A percentile compares a stretch with the other conserved stretches of the same genome.
phyloP scores from a whole-genome alignment of 2,797 vertebrate species.

The Paguma larvata region DNA sequence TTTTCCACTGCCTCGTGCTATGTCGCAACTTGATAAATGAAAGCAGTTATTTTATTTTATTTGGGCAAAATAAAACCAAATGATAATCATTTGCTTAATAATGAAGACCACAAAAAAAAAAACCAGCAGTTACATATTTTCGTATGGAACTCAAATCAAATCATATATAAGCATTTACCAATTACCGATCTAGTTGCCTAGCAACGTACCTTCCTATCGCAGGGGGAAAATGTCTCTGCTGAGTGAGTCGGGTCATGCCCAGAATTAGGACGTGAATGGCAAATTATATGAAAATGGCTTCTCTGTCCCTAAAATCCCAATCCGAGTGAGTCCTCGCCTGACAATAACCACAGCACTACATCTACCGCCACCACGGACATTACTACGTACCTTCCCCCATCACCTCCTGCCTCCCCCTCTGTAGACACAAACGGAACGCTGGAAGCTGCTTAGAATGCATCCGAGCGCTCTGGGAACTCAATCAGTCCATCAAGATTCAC shows the following conservation, averaged over 20 bases:
- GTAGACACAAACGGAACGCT: not conserved
- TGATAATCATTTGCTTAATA: constrained; percentile 79
- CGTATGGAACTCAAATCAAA: constrained; percentile 83
- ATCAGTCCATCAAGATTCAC: not conserved
- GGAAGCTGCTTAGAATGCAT: not conserved
- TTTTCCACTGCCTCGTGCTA: not conserved
- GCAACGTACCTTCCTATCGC: constrained; percentile 73
- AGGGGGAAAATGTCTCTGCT: constrained; percentile 61
- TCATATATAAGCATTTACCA: constrained; percentile 79
- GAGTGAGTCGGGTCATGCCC: constrained; percentile 63
- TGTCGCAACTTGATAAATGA: constrained; percentile 65
- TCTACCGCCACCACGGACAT: not conserved
- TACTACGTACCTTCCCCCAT: fast-evolving
- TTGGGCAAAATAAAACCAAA: constrained; percentile 81
- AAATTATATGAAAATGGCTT: constrained; percentile 59
- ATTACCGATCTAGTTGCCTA: constrained; percentile 83
- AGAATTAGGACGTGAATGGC: constrained; percentile 65
- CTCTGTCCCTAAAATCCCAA: not conserved
- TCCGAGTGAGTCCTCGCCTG: not conserved
- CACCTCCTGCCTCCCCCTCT: not conserved
- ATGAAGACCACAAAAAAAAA: constrained; percentile 72
- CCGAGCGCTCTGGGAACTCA: not conserved
- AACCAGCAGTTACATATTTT: constrained; percentile 65
- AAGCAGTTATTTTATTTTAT: constrained; percentile 68
- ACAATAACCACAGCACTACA: not conserved